These are phyloP conservation scores for Amblyjoppa proteus DNA, from an alignment of 2,888 invertebrate species.

Conservation along the genomic window DNA sequence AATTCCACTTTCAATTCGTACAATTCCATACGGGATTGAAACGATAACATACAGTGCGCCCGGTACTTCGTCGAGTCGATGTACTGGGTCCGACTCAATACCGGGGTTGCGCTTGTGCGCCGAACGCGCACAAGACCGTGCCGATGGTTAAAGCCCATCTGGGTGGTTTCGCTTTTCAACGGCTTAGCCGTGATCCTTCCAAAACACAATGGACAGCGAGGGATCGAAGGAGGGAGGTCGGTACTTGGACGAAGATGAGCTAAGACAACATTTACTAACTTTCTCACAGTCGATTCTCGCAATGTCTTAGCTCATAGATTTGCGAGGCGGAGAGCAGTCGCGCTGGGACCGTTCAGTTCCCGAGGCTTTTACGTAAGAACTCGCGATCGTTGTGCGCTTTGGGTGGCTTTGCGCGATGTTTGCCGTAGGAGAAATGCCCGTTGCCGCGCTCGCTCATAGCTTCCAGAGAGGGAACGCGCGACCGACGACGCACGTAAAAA, in stretches of 20 bases:
- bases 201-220: neutral
- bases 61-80: no score
- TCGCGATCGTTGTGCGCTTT: constrained; percentile 18
- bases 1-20: no score
- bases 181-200: neutral
- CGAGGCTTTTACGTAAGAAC: constrained; percentile 68
- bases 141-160: neutral
- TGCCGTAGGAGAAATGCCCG: constrained; percentile 55
- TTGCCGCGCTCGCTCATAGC: neutral
- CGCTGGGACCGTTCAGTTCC: constrained; percentile 17
- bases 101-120: no score
- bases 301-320: constrained; percentile 49
- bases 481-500: no score
- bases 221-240: neutral
- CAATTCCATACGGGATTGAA: no score
- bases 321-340: constrained; percentile 47
- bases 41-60: no score
- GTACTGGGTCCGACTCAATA: no score
- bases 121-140: no score
- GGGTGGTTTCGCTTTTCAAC: neutral
- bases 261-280: constrained; percentile 64
- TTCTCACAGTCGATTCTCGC: constrained; percentile 68
- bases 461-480: constrained; percentile 24
- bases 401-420: constrained; percentile 55
- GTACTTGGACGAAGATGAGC: neutral